Percentiles rank a stretch among this genome's conserved stretches.
Evolutionary conservation across 2,888 invertebrate genomes (phyloP).

Genomic region (Drosophila kuntzei): DNA sequence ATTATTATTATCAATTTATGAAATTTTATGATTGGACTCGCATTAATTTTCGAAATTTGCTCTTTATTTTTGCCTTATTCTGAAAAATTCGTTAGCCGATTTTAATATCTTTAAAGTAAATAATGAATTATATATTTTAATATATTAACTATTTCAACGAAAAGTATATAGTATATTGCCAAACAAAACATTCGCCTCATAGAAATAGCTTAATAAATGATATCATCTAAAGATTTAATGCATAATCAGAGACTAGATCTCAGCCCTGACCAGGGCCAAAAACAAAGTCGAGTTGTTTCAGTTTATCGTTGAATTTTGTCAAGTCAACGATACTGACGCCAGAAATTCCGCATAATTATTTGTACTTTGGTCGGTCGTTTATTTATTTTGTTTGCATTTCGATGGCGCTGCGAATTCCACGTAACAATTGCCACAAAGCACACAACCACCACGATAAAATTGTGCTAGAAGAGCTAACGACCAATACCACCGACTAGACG

Average conservation of each 20-base stretch:
- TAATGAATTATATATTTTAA: too few species aligned
- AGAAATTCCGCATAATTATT: conserved; percentile 56
- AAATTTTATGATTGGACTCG: neutral
- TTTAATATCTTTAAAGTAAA: neutral
- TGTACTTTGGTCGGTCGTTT: conserved; percentile 47
- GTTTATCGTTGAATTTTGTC: conserved; percentile 26
- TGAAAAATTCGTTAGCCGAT: neutral
- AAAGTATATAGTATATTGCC: too few species aligned
- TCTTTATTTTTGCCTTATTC: too few species aligned
- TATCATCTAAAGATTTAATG: neutral
- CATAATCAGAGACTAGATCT: conserved; percentile 26
- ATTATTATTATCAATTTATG: neutral
- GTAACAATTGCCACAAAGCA: conserved; percentile 41
- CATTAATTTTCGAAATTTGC: too few species aligned
- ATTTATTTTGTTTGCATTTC: conserved; percentile 49
- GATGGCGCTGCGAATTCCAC: conserved; percentile 61
- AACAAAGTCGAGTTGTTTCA: conserved; percentile 16
- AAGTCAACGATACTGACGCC: conserved; percentile 45
- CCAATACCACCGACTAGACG: conserved; percentile 8
- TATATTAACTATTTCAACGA: neutral
- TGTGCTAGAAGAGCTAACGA: conserved; percentile 25
- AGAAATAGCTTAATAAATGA: too few species aligned
- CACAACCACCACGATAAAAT: conserved; percentile 18
- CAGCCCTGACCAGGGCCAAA: conserved; percentile 48
- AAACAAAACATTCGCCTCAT: too few species aligned